Base-by-base conservation (phyloP, 1,140 invertebrate species). In the Pteromalus puparum region DNA sequence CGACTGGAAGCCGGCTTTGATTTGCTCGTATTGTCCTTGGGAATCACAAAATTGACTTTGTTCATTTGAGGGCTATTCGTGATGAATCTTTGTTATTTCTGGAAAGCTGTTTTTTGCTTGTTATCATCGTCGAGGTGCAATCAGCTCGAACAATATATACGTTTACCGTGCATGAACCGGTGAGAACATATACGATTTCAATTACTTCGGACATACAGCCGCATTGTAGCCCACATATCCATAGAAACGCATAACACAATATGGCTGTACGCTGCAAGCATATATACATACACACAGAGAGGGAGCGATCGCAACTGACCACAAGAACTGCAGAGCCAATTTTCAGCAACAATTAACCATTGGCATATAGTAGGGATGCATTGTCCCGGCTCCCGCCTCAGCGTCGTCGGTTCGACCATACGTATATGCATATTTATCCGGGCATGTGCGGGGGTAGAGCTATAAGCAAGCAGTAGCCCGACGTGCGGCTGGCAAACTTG, bases 331-430 rank as follows among this genome's bases (percentile, higher is more conserved):
- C 21, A 9, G 21, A 61, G 53, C 21, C 53, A 61, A 80, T 70
- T 80, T 70, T 46, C 78, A 80, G 21, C 21, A 68, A 46, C 65
- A 70, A 80, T 80, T 80, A 80, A 78, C 48, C 53, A 28, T 34
- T n/a, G 76, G 34, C 61, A 78, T 34, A 34, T 42, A 42, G 30
- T 42, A 9, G 38, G 2, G 53, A n/a, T n/a, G 53, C 53, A n/a
- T 61, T 21, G 53, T 61, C 46, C 46, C 15, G 46, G 13, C 12
- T 1, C 13, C 15, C 12, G 13, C 13, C 15, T 1, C 46, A 42
- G 46, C 13, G 9, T 48, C 46, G 46, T 1, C 46, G 15, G 7
- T 1, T 46, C 42, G 42, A 46, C 9, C n/a, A n/a, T 3, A 48
- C 46, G 15, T 18, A 48, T 13, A 61, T 78, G 24, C 76, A 46